Percentiles rank a stretch among this genome's conserved stretches.
These are phyloP conservation scores for Leguminivora glycinivorella DNA, from an alignment of 1,140 invertebrate genomes.

Conservation along the genomic window DNA sequence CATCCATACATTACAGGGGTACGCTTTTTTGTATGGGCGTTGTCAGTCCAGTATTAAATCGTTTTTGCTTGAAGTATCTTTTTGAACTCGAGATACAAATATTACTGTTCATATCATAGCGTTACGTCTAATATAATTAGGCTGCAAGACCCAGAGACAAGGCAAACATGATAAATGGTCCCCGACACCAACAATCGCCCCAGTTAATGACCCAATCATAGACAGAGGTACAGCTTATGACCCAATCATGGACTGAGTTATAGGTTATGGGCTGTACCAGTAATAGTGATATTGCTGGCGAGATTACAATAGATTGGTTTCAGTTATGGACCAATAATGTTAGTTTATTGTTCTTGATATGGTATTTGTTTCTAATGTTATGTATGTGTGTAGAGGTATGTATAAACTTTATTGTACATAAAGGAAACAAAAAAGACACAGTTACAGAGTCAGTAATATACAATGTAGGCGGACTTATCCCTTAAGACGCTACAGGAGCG, in stretches of 20 bases:
- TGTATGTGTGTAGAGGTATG: not conserved
- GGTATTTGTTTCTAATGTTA: not conserved
- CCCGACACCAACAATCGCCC: not conserved
- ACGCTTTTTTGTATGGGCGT: no score
- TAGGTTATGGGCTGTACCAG: not conserved
- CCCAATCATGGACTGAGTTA: not conserved
- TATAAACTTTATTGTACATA: no score
- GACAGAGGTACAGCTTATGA: no score
- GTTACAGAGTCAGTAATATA: no score
- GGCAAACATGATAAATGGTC: not conserved
- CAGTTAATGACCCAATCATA: conserved; percentile 3
- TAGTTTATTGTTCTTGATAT: not conserved
- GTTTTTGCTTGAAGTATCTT: no score
- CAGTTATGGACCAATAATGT: not conserved
- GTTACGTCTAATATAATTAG: not conserved
- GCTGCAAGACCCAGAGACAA: not conserved
- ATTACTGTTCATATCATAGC: not conserved
- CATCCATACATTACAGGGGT: no score
- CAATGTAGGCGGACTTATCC: no score
- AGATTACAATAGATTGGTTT: conserved; percentile 13
- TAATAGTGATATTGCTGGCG: conserved; percentile 4
- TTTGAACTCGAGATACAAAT: no score
- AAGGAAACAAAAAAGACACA: no score
- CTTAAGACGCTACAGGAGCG: no score
- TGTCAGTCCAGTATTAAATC: no score